Conservation (phyloP, 2,113 vertebrate genomes). For the Chloebia gouldiae region DNA sequence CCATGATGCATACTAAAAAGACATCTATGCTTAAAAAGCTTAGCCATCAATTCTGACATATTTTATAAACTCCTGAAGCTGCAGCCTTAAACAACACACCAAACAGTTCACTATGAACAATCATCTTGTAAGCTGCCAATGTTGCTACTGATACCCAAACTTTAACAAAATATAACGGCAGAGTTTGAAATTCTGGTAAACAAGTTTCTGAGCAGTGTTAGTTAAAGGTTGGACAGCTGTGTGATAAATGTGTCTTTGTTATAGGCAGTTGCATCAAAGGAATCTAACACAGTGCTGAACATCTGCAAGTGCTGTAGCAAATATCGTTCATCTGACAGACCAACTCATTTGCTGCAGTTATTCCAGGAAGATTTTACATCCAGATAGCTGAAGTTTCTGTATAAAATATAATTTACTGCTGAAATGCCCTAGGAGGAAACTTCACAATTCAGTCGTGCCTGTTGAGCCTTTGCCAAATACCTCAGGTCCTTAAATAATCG, state of each 20-base stretch:
- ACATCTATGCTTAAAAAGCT: neutral
- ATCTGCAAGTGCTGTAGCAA: slow-evolving; percentile 48
- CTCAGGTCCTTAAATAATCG: slow-evolving; percentile 33
- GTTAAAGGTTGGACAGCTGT: slow-evolving; percentile 64
- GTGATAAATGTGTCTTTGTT: slow-evolving; percentile 67
- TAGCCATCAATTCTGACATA: neutral
- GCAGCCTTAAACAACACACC: neutral
- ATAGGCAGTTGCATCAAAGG: slow-evolving; percentile 55
- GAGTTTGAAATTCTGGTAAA: slow-evolving; percentile 27
- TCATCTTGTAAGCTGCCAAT: neutral
- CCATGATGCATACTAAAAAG: fast-evolving
- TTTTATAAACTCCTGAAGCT: neutral
- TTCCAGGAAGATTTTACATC: slow-evolving; percentile 65
- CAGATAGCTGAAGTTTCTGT: slow-evolving; percentile 50
- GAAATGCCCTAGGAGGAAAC: slow-evolving; percentile 48
- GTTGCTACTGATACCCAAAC: neutral
- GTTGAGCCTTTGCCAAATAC: slow-evolving; percentile 33
- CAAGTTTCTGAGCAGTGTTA: slow-evolving; percentile 19
- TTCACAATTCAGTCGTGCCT: slow-evolving; percentile 18
- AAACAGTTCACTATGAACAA: neutral
- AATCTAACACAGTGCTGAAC: slow-evolving; percentile 54
- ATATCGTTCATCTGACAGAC: slow-evolving; percentile 46
- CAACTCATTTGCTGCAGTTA: slow-evolving; percentile 63
- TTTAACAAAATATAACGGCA: neutral
- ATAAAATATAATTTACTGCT: slow-evolving; percentile 58